Evolutionary conservation across 2,797 vertebrate genomes (phyloP).

Genomic region (Scolopax rusticola): DNA sequence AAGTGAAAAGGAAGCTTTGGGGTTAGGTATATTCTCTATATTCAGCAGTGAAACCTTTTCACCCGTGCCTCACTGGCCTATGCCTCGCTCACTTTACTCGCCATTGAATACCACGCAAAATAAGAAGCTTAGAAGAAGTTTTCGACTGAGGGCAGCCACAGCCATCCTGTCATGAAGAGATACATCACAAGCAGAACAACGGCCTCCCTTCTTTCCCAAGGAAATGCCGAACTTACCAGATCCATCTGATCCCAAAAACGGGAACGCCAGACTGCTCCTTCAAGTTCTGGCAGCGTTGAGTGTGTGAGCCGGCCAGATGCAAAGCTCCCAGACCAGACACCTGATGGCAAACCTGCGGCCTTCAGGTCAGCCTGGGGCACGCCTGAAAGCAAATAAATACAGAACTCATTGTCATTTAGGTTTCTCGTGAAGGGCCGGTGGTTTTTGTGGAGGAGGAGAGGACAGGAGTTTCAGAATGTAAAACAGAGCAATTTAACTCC

Average conservation of each 20-base stretch:
- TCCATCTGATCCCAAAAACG: neutral
- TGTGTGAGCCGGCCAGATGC: neutral
- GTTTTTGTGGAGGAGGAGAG: neutral
- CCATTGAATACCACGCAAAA: neutral
- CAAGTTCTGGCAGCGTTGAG: neutral
- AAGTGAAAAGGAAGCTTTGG: neutral
- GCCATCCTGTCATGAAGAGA: neutral
- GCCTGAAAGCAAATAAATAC: neutral
- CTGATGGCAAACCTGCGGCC: neutral
- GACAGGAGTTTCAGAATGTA: neutral
- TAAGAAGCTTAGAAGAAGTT: neutral
- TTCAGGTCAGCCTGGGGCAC: neutral
- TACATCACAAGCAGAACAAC: neutral
- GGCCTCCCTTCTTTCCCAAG: neutral
- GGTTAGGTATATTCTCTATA: neutral
- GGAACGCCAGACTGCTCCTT: neutral
- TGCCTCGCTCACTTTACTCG: neutral
- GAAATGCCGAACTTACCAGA: neutral
- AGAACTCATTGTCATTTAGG: neutral
- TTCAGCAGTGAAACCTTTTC: neutral
- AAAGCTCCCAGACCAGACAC: neutral
- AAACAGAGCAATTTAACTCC: neutral
- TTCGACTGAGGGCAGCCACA: fast-evolving
- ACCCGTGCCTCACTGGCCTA: neutral
- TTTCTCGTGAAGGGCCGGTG: neutral